Base-by-base conservation (phyloP, 2,888 invertebrate species). In the Papilio protenor region DNA sequence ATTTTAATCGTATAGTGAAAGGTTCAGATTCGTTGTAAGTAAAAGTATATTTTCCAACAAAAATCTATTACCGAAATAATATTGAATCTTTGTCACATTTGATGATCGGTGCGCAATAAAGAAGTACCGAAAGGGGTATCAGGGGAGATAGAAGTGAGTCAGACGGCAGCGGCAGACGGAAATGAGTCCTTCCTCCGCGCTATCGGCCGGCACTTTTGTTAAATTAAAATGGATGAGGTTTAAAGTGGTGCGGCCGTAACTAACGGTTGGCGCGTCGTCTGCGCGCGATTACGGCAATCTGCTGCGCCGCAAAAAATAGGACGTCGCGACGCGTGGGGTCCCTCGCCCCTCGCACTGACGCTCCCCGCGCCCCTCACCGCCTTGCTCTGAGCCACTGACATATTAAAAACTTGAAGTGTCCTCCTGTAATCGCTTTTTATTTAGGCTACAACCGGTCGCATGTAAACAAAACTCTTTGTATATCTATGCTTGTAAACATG, bases 141-240 rank as follows among this genome's bases (percentile, higher is more conserved):
- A 72, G 64, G 75, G 70, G 61, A 59, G 70, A 71, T 75, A 33
- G 59, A n/a, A 71, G 82, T 87, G 87, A 87, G 84, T 87, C 86
- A 87, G 83, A 85, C 83, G 85, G 83, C 88, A 85, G 85, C 86
- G 83, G 85, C 85, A 87, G 86, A 85, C 94, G 94, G 94, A 94
- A 92, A 94, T 94, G 93, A 93, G 89, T 91, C 87, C 93, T 92
- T 94, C 94, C 94, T 93, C 93, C 87, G 85, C 89, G 88, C 90
- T 92, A 94, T 94, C 94, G 94, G 92, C 90, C 92, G 93, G 91
- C 93, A 94, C 93, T 94, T 94, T 91, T 92, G 91, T 90, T 94
- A 92, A 93, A 94, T 94, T 94, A 94, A 91, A 94, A 94, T 94
- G 92, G 93, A 94, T 93, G 94, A 94, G 92, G 91, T 92, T 93